Conservation (phyloP, 2,888 invertebrate genomes). For the Athetis lepigone region DNA sequence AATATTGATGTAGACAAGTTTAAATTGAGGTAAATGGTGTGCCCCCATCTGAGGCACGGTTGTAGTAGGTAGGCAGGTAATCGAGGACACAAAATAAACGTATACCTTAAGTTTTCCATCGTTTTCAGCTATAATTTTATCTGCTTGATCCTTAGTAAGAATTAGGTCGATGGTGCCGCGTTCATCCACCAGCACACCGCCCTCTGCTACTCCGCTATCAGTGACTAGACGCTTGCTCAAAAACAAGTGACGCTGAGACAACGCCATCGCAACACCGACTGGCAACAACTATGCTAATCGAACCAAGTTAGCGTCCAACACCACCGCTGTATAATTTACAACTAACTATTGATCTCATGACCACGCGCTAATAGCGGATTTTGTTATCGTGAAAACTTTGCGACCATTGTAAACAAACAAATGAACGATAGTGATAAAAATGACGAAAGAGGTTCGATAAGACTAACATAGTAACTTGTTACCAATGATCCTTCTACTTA, state of each 20-base stretch:
- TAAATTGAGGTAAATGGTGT: conserved; percentile 7
- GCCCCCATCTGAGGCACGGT: neutral
- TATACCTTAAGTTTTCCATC: conserved; percentile 89
- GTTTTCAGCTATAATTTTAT: conserved; percentile 83
- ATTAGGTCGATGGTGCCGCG: conserved; percentile 91
- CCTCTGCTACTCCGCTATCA: conserved; percentile 87
- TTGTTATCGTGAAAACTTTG: conserved; percentile 53
- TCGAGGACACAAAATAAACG: neutral
- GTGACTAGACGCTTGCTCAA: conserved; percentile 88
- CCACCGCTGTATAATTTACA: conserved; percentile 58
- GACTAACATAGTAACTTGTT: conserved; percentile 7
- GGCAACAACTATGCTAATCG: conserved; percentile 41
- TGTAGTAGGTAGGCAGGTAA: neutral
- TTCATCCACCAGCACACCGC: conserved; percentile 91
- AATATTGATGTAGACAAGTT: conserved; percentile 6
- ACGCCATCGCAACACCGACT: conserved; percentile 69
- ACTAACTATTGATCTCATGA: conserved; percentile 66
- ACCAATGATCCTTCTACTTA: conserved; percentile 13
- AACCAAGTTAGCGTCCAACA: conserved; percentile 64
- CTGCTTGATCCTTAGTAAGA: conserved; percentile 84
- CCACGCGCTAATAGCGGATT: conserved; percentile 49
- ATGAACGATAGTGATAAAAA: conserved; percentile 49
- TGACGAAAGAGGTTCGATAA: conserved; percentile 48
- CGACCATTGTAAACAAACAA: conserved; percentile 65
- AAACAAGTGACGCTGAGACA: conserved; percentile 80